A percentile compares a stretch with the other conserved stretches of the same genome.
phyloP scores from a whole-genome alignment of 1,140 invertebrate genomes.

The Brachionus rotundiformis region DNA sequence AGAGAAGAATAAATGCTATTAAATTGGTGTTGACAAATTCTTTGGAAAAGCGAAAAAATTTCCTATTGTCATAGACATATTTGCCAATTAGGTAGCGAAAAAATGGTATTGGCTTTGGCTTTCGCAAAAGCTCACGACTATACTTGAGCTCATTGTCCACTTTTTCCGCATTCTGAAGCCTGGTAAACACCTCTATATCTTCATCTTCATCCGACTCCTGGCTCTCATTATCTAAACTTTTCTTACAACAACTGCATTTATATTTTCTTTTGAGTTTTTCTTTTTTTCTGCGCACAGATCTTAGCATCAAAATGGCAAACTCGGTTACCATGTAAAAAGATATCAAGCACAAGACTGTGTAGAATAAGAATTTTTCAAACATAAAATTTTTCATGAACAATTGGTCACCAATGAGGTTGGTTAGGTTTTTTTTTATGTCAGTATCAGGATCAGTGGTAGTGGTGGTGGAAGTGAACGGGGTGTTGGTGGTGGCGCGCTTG shows the following conservation, averaged over 20 bases:
- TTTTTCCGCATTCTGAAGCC: not conserved
- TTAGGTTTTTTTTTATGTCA: conserved; percentile 20
- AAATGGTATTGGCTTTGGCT: not conserved
- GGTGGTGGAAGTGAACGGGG: too few species aligned
- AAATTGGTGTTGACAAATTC: conserved; percentile 47
- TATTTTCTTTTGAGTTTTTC: not conserved
- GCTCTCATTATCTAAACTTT: not conserved
- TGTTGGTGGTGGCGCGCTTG: not conserved
- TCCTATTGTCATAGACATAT: conserved; percentile 34
- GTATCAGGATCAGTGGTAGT: not conserved
- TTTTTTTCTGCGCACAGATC: not conserved
- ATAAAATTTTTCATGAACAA: conserved; percentile 48
- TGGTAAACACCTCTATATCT: not conserved
- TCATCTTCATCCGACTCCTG: conserved; percentile 24
- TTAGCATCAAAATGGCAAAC: not conserved
- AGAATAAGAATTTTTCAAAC: conserved; percentile 49
- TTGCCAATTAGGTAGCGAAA: not conserved
- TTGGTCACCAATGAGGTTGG: not conserved
- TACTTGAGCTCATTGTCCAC: conserved; percentile 29
- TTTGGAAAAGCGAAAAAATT: conserved; percentile 47
- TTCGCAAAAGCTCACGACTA: not conserved
- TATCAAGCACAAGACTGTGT: conserved; percentile 37
- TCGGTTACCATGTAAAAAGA: conserved; percentile 34
- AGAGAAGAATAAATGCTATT: conserved; percentile 47
- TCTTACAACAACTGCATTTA: conserved; percentile 27